phyloP scores from a whole-genome alignment of 2,113 vertebrate species.

The Brienomyrus brachyistius region DNA sequence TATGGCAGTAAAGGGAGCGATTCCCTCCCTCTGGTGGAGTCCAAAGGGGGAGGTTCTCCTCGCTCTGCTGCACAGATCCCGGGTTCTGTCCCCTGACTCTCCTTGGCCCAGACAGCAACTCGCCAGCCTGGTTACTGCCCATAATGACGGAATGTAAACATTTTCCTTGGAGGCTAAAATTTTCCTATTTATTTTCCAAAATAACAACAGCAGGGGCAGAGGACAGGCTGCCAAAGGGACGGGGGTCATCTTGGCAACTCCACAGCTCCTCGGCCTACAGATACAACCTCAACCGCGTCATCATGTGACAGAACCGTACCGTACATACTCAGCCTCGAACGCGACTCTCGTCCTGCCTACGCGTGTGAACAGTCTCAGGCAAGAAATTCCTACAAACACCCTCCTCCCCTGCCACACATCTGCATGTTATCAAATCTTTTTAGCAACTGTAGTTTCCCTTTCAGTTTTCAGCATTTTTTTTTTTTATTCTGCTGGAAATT shows the following conservation, averaged over 20 bases:
- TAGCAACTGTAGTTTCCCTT: neutral
- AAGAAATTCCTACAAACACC: neutral
- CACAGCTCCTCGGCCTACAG: neutral
- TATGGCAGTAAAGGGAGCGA: neutral
- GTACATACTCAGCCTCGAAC: neutral
- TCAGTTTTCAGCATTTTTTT: neutral
- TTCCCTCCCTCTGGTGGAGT: neutral
- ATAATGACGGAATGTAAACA: neutral
- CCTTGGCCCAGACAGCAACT: neutral
- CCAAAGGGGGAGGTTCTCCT: neutral
- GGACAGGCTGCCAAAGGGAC: neutral
- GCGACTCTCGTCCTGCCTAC: neutral
- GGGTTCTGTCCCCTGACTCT: neutral
- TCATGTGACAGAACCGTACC: neutral
- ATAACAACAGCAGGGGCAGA: neutral
- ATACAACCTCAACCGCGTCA: neutral
- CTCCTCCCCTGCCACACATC: neutral
- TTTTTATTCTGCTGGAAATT: neutral
- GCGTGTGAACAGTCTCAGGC: neutral
- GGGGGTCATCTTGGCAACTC: neutral
- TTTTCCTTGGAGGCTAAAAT: neutral
- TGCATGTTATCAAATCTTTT: neutral
- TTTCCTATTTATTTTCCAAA: slow-evolving; percentile 4
- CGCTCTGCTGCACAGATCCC: neutral
- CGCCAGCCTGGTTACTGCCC: neutral